Conservation (phyloP, 2,888 invertebrate species). For the Protophormia terraenovae region DNA sequence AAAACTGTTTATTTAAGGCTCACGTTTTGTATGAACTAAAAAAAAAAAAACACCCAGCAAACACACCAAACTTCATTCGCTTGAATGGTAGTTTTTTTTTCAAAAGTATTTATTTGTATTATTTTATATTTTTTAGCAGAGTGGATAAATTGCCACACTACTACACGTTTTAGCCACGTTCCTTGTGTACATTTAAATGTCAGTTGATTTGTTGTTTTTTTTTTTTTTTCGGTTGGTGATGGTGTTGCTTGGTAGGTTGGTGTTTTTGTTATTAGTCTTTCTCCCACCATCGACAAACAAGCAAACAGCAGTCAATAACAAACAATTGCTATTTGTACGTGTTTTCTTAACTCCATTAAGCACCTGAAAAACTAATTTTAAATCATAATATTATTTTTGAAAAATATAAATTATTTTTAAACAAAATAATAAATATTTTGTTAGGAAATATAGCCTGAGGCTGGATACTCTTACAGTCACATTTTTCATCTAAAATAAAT, state of each 20-base stretch:
- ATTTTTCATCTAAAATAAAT: too few relatives aligned
- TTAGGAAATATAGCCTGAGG: too few relatives aligned
- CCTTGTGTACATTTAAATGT: conserved; percentile 30
- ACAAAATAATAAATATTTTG: conserved; percentile 5
- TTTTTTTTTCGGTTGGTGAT: background rate
- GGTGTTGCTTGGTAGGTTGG: conserved; percentile 25
- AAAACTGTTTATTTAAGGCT: conserved; percentile 79
- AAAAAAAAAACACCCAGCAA: background rate
- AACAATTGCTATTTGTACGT: conserved; percentile 43
- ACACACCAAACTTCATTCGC: background rate
- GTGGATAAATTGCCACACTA: conserved; percentile 58
- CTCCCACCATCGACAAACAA: conserved; percentile 6
- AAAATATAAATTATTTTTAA: background rate
- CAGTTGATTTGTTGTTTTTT: conserved; percentile 14
- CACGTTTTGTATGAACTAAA: conserved; percentile 71
- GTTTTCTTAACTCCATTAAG: conserved; percentile 39
- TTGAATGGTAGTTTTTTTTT: background rate
- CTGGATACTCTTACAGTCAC: too few relatives aligned
- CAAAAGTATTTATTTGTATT: conserved; percentile 1
- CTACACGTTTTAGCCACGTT: conserved; percentile 60
- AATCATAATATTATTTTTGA: conserved; percentile 58
- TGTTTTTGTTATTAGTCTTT: conserved; percentile 24
- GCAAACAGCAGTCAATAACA: conserved; percentile 35
- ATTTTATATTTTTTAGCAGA: background rate
- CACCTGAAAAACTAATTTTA: conserved; percentile 46